Percentiles rank a stretch among this genome's conserved stretches.
Evolutionary conservation across 2,888 invertebrate species (phyloP).

Genomic region (Agrochola lota): DNA sequence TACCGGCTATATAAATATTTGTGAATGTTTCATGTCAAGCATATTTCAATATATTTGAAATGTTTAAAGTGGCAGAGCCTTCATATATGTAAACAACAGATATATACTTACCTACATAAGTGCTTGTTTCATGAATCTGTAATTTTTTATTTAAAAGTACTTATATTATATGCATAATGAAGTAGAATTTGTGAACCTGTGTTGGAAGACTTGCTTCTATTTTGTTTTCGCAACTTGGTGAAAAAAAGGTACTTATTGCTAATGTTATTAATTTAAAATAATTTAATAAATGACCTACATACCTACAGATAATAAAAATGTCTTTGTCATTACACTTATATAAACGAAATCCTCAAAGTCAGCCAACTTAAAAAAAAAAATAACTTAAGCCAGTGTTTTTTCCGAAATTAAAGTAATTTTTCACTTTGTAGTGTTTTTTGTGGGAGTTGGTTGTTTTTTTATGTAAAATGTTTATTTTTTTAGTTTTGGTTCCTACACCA

Average conservation of each 20-base stretch:
- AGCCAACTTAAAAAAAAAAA: no score
- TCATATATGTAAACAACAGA: conserved; percentile 22
- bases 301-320: neutral
- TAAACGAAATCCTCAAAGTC: neutral
- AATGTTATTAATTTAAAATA: neutral
- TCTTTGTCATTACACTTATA: neutral
- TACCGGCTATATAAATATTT: conserved; percentile 33
- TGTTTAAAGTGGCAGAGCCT: neutral
- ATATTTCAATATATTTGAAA: conserved; percentile 7
- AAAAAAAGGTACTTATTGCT: neutral
- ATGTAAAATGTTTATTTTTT: no score
- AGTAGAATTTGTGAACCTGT: conserved; percentile 14
- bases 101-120: neutral
- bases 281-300: neutral
- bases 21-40: conserved; percentile 5
- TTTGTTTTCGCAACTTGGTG: conserved; percentile 1
- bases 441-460: no score
- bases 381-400: no score
- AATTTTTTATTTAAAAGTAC: neutral
- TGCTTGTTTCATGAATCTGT: neutral
- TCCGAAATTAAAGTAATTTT: no score
- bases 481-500: no score
- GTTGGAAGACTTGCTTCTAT: conserved; percentile 4
- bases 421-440: no score
- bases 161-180: neutral